A percentile compares a stretch with the other conserved stretches of the same genome.
Conservation (phyloP, 1,140 invertebrate species). For the Lordiphosa stackelbergi region DNA sequence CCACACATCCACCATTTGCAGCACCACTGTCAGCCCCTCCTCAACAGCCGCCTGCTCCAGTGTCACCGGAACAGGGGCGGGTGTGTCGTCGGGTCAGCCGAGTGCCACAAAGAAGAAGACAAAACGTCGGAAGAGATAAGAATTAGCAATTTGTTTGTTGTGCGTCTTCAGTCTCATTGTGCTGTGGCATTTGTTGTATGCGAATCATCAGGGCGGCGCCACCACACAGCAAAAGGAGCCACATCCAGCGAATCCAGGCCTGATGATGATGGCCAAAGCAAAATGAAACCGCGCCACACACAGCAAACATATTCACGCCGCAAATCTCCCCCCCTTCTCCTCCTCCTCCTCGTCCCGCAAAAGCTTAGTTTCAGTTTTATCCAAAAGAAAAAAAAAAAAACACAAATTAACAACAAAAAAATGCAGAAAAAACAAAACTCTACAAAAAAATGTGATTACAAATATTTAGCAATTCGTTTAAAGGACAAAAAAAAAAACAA, state of each 20-base stretch:
- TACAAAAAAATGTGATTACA: constrained; percentile 40
- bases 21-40: background rate
- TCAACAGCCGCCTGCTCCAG: background rate
- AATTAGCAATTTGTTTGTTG: constrained; percentile 77
- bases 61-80: constrained; percentile 14
- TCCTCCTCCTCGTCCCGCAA: no score
- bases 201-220: constrained; percentile 17
- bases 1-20: no score
- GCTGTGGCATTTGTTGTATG: constrained; percentile 71
- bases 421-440: constrained; percentile 28
- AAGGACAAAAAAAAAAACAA: constrained; percentile 28
- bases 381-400: constrained; percentile 19
- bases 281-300: no score
- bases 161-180: constrained; percentile 73
- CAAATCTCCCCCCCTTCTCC: background rate
- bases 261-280: background rate
- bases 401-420: constrained; percentile 30
- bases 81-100: constrained; percentile 35
- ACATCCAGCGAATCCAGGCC: background rate
- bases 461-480: constrained; percentile 39
- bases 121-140: constrained; percentile 76
- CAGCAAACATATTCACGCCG: background rate
- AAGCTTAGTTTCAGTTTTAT: constrained; percentile 34
- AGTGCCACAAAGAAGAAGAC: constrained; percentile 75
- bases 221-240: constrained; percentile 20